Percentiles rank a stretch among this genome's conserved stretches.
phyloP scores from a whole-genome alignment of 2,113 vertebrate genomes.

The Carettochelys insculpta region DNA sequence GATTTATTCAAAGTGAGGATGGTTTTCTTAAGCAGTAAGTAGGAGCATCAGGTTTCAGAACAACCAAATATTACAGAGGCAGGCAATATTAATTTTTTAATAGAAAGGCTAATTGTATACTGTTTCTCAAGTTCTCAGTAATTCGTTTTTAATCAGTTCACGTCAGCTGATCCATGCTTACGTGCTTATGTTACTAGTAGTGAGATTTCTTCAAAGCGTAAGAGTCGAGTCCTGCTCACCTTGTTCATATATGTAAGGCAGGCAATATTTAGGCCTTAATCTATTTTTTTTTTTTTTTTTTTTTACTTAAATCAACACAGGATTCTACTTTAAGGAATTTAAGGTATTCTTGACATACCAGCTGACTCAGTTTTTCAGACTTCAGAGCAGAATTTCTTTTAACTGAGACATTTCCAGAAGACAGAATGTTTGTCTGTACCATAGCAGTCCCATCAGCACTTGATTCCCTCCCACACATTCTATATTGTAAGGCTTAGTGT shows the following conservation, averaged over 20 bases:
- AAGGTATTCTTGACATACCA: not conserved
- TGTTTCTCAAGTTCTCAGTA: not conserved
- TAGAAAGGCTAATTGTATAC: not conserved
- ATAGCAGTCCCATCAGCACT: not conserved
- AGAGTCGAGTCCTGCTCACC: not conserved
- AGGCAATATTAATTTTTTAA: not conserved
- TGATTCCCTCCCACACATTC: not conserved
- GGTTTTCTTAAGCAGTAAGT: not conserved
- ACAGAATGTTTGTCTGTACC: not conserved
- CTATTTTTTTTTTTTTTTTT: too few species aligned
- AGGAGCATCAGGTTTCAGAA: not conserved
- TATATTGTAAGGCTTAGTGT: not conserved
- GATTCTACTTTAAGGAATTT: not conserved
- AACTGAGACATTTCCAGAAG: not conserved
- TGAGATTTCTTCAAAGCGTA: not conserved
- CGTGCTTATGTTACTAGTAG: not conserved
- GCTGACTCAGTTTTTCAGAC: not conserved
- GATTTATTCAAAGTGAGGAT: not conserved
- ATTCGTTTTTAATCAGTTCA: fast-evolving
- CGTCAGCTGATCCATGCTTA: not conserved
- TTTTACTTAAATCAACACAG: not conserved
- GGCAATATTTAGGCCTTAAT: not conserved
- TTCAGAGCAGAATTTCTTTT: not conserved
- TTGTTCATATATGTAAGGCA: not conserved
- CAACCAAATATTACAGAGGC: not conserved